Conservation (phyloP, 2,888 invertebrate species). For the Andrena chrysosceles region DNA sequence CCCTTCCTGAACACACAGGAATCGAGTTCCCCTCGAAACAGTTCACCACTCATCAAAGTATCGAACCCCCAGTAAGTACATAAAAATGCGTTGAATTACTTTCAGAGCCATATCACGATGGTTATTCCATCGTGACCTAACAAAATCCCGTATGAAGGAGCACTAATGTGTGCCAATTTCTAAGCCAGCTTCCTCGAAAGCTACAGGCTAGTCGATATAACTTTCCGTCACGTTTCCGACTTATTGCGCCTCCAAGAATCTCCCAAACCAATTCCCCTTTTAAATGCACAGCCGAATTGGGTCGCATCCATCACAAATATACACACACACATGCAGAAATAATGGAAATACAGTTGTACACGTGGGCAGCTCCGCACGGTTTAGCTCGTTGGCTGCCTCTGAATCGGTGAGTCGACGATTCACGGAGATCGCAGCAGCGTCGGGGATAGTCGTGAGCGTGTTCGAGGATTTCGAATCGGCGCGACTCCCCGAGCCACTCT, state of each 20-base stretch:
- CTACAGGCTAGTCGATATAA: neutral
- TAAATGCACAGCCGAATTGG: neutral
- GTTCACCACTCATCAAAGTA: neutral
- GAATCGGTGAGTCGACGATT: constrained; percentile 10
- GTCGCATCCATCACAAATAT: neutral
- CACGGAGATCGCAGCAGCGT: neutral
- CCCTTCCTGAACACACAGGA: neutral
- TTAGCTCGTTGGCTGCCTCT: constrained; percentile 74
- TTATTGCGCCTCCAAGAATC: neutral
- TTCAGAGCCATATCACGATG: too few relatives aligned
- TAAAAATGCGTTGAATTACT: too few relatives aligned
- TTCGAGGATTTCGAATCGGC: constrained; percentile 1
- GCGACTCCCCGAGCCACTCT: constrained; percentile 34
- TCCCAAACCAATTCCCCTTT: too few relatives aligned
- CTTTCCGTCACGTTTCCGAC: neutral
- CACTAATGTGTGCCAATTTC: neutral
- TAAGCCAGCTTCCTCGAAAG: neutral
- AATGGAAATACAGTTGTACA: neutral
- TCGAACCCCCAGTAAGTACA: too few relatives aligned
- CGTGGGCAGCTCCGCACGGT: constrained; percentile 34
- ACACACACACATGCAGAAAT: neutral
- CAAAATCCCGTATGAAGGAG: too few relatives aligned
- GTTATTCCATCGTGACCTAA: too few relatives aligned
- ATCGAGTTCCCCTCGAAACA: neutral
- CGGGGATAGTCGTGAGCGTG: neutral